phyloP scores from a whole-genome alignment of 2,888 invertebrate genomes.

The Carpatolechia fugitivella region DNA sequence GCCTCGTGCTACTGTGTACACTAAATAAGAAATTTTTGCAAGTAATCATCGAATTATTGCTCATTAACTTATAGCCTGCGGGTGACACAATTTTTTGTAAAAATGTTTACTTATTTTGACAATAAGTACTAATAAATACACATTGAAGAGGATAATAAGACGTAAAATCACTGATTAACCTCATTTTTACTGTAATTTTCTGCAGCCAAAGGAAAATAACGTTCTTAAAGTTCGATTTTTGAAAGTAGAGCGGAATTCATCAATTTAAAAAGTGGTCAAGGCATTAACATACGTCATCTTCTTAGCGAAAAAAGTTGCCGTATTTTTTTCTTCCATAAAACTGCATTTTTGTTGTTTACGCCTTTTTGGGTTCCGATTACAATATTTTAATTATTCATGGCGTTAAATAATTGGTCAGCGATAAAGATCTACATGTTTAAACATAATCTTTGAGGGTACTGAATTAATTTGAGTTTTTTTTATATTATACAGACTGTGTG shows the following conservation, averaged over 20 bases:
- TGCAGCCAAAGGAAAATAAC: background rate
- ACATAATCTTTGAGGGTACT: background rate
- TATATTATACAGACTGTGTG: too few species aligned
- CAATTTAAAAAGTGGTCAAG: constrained; percentile 1
- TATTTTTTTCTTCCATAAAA: background rate
- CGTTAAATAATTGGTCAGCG: background rate
- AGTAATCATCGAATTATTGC: background rate
- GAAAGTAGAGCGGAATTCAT: constrained; percentile 2
- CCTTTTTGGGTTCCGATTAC: background rate
- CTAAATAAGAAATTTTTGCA: background rate
- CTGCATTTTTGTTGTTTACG: background rate
- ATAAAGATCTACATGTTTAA: background rate
- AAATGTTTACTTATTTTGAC: background rate
- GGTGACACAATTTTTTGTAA: background rate
- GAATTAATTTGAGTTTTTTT: too few species aligned
- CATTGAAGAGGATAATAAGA: background rate
- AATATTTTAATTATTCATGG: constrained; percentile 2
- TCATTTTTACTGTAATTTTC: background rate
- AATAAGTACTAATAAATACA: background rate
- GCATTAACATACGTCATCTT: background rate
- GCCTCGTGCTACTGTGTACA: background rate
- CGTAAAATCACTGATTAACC: background rate
- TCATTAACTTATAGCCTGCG: background rate
- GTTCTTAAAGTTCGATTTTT: background rate
- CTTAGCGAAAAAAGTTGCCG: background rate